Conservation (phyloP, 2,797 vertebrate species). For the Halcyon smyrnensis region DNA sequence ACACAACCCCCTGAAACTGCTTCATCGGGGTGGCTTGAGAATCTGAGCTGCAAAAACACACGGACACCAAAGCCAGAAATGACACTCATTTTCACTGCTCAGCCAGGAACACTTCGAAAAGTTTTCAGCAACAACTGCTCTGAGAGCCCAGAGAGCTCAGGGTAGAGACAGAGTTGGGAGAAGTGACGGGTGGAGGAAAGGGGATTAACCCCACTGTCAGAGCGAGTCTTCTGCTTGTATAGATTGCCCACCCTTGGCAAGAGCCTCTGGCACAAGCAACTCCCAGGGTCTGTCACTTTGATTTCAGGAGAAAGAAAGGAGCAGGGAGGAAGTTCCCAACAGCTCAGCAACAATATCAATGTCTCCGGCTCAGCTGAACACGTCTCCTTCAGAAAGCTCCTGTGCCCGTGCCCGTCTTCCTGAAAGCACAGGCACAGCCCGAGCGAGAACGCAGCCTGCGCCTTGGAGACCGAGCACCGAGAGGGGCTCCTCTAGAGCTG, state of each 20-base stretch:
- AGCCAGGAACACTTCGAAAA: background rate
- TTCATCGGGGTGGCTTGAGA: background rate
- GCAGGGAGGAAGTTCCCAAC: background rate
- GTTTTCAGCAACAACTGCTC: background rate
- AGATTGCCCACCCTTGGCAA: background rate
- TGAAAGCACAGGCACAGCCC: accelerated
- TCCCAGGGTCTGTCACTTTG: background rate
- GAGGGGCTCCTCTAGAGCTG: background rate
- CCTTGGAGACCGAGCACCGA: accelerated
- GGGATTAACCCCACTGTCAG: background rate
- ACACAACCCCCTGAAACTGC: background rate
- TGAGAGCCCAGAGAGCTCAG: background rate
- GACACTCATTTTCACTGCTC: background rate
- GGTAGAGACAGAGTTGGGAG: background rate
- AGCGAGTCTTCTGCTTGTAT: background rate
- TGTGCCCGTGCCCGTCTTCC: background rate
- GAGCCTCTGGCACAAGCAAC: accelerated
- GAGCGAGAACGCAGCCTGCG: accelerated
- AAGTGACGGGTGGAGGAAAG: background rate
- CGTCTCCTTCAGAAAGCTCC: background rate
- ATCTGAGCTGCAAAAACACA: background rate
- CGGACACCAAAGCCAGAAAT: background rate
- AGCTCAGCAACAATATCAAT: background rate
- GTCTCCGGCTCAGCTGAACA: background rate
- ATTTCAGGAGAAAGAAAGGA: background rate